A percentile compares a stretch with the other conserved stretches of the same genome.
Evolutionary conservation across 1,140 invertebrate species (phyloP).

Genomic region (Aphis craccivora): DNA sequence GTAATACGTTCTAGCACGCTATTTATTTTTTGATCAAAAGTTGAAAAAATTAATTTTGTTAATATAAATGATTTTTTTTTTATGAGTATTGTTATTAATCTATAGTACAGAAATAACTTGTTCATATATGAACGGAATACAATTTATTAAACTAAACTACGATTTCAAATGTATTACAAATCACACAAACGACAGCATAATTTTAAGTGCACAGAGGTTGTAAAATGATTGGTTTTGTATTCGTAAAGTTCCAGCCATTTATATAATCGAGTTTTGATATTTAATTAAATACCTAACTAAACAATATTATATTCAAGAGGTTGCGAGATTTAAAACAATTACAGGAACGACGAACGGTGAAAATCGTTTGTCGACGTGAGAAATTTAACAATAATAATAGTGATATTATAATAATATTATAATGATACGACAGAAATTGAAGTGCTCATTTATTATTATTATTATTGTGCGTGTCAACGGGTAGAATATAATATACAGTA

Average conservation of each 20-base stretch:
- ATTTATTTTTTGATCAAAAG: neutral
- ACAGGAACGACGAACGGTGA: neutral
- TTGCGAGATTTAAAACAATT: neutral
- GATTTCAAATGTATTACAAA: neutral
- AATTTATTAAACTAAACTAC: neutral
- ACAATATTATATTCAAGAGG: neutral
- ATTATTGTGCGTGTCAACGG: too few species aligned
- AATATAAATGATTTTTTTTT: neutral
- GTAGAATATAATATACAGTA: too few species aligned
- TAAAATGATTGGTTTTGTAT: neutral
- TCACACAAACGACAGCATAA: neutral
- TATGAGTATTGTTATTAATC: neutral
- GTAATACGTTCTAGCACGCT: too few species aligned
- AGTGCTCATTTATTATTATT: neutral
- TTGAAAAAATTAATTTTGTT: neutral
- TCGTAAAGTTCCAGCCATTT: neutral
- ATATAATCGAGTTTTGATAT: neutral
- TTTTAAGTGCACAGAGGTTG: neutral
- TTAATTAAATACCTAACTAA: neutral
- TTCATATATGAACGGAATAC: neutral
- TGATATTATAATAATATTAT: neutral
- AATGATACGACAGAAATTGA: neutral
- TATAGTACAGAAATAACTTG: neutral
- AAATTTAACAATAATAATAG: neutral
- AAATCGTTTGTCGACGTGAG: neutral